Evolutionary conservation across 2,888 invertebrate genomes (phyloP).

Genomic region (Heliconius aoede): DNA sequence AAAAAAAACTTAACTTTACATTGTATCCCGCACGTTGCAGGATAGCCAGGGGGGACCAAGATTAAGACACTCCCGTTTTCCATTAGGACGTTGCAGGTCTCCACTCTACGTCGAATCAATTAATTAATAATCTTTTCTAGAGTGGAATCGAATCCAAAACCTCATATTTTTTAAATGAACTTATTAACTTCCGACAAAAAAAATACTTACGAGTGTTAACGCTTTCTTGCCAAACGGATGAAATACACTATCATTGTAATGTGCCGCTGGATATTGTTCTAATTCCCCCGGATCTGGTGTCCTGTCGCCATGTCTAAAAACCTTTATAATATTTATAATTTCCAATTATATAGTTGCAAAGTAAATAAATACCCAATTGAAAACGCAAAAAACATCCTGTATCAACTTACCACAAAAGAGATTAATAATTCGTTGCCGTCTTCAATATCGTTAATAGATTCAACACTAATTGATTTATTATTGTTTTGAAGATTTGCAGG

Average conservation of each 20-base stretch:
- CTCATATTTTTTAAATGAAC: not conserved
- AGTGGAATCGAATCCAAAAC: too few relatives aligned
- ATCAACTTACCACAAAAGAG: slow-evolving; percentile 45
- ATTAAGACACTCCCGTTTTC: too few relatives aligned
- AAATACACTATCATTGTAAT: slow-evolving; percentile 64
- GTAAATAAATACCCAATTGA: too few relatives aligned
- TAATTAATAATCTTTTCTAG: too few relatives aligned
- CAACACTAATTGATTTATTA: not conserved
- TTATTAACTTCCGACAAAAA: not conserved
- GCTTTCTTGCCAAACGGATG: slow-evolving; percentile 86
- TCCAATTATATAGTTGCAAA: not conserved
- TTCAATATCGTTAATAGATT: slow-evolving; percentile 5
- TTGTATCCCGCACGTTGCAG: too few relatives aligned
- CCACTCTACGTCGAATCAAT: too few relatives aligned
- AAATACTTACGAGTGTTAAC: slow-evolving; percentile 82
- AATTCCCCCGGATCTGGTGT: slow-evolving; percentile 83
- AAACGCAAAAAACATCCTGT: too few relatives aligned
- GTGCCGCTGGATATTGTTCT: slow-evolving; percentile 79
- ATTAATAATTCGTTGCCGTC: slow-evolving; percentile 40
- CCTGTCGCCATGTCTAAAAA: slow-evolving; percentile 88
- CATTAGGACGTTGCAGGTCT: too few relatives aligned
- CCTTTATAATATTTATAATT: slow-evolving; percentile 60
- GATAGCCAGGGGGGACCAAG: too few relatives aligned
- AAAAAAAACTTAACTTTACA: not conserved
- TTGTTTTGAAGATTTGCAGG: slow-evolving; percentile 4